phyloP scores from a whole-genome alignment of 2,888 invertebrate genomes.

The Aplocera efformata region DNA sequence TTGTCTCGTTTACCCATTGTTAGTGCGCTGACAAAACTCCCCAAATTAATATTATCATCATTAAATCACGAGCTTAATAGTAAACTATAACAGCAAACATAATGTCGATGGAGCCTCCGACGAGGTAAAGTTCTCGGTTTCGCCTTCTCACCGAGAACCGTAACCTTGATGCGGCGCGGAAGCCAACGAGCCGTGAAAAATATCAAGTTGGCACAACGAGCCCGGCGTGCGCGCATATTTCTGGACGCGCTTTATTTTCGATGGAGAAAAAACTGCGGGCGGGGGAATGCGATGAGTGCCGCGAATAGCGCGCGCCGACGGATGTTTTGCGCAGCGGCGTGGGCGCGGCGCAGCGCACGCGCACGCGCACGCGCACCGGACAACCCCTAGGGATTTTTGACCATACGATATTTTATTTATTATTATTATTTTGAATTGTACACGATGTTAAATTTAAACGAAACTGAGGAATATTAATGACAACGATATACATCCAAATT shows the following conservation, averaged over 20 bases:
- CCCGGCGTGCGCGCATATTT: slow-evolving; percentile 58
- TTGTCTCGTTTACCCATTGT: neutral
- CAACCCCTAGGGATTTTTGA: neutral
- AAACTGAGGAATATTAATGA: too few relatives aligned
- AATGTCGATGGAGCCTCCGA: too few relatives aligned
- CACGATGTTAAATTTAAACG: too few relatives aligned
- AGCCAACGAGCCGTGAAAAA: slow-evolving; percentile 32
- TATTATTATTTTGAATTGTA: too few relatives aligned
- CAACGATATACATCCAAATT: too few relatives aligned
- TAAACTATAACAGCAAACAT: too few relatives aligned
- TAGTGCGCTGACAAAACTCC: too few relatives aligned
- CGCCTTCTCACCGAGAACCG: neutral
- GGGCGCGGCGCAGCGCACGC: slow-evolving; percentile 39
- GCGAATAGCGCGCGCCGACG: slow-evolving; percentile 64
- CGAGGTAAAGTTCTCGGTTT: too few relatives aligned
- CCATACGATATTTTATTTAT: too few relatives aligned
- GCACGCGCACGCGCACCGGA: neutral
- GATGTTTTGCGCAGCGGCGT: slow-evolving; percentile 62
- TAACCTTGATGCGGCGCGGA: slow-evolving; percentile 41
- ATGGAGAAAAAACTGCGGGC: slow-evolving; percentile 62
- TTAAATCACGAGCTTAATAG: too few relatives aligned
- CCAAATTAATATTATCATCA: too few relatives aligned
- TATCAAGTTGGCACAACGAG: slow-evolving; percentile 33
- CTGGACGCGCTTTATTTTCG: slow-evolving; percentile 65
- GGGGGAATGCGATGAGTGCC: slow-evolving; percentile 61